phyloP scores from a whole-genome alignment of 1,140 invertebrate species.

The Acyrthosiphon pisum region DNA sequence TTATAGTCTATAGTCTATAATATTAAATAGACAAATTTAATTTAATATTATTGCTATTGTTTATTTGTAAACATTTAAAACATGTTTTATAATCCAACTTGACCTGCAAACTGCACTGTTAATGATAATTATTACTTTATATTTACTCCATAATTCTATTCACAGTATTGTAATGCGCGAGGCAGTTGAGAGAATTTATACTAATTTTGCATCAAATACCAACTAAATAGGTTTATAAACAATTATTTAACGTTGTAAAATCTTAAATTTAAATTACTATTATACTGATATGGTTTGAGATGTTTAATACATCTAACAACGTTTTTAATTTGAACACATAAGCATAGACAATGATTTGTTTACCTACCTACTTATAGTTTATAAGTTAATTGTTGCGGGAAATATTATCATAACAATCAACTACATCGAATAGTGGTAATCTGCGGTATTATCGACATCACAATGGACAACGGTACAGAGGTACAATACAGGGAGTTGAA shows the following conservation, averaged over 20 bases:
- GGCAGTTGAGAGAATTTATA: too few species aligned
- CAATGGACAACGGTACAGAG: not conserved
- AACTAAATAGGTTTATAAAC: not conserved
- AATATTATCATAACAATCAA: not conserved
- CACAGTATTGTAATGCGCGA: too few species aligned
- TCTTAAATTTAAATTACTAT: not conserved
- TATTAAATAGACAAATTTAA: too few species aligned
- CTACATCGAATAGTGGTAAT: not conserved
- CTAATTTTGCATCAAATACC: not conserved
- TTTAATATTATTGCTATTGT: too few species aligned
- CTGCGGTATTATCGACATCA: not conserved
- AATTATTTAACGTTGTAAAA: not conserved
- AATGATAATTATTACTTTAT: too few species aligned
- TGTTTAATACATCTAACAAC: not conserved
- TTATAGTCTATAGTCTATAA: too few species aligned
- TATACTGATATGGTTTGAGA: not conserved
- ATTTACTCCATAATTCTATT: too few species aligned
- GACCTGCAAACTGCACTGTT: too few species aligned
- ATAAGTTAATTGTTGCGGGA: not conserved
- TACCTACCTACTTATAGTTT: fast-evolving
- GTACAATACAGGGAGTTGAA: not conserved
- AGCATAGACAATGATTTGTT: not conserved
- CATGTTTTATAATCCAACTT: too few species aligned
- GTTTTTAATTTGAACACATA: not conserved
- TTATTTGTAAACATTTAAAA: too few species aligned